phyloP scores from a whole-genome alignment of 2,113 vertebrate species.

The Pedionomus torquatus region DNA sequence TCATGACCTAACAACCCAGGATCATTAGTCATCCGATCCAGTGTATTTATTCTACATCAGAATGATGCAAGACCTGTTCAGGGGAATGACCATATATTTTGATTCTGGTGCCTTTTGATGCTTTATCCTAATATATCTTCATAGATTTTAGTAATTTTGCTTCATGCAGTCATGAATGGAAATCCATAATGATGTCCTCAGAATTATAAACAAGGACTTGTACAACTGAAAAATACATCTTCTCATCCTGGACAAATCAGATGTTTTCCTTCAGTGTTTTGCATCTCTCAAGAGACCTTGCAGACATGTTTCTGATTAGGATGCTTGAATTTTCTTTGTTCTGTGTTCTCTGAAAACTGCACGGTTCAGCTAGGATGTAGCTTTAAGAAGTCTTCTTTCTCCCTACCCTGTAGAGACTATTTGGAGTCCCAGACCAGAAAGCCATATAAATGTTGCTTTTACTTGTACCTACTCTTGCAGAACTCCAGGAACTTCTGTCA shows the following conservation, averaged over 20 bases:
- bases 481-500: background rate
- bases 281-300: background rate
- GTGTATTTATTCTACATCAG: background rate
- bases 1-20: slow-evolving; percentile 26
- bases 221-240: background rate
- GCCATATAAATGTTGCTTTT: background rate
- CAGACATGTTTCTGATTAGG: background rate
- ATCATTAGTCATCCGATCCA: background rate
- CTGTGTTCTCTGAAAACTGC: background rate
- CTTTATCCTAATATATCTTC: background rate
- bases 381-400: background rate
- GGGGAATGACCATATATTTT: background rate
- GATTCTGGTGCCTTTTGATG: background rate
- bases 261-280: background rate
- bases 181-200: background rate
- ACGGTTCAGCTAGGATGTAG: background rate
- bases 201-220: background rate
- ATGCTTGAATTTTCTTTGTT: background rate
- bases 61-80: background rate
- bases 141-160: background rate
- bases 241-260: background rate
- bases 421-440: background rate
- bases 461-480: background rate
- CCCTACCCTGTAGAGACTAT: background rate
- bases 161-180: background rate